Percentiles rank a stretch among this genome's conserved stretches.
phyloP scores from a whole-genome alignment of 2,113 vertebrate genomes.

The Bombycilla garrulus region DNA sequence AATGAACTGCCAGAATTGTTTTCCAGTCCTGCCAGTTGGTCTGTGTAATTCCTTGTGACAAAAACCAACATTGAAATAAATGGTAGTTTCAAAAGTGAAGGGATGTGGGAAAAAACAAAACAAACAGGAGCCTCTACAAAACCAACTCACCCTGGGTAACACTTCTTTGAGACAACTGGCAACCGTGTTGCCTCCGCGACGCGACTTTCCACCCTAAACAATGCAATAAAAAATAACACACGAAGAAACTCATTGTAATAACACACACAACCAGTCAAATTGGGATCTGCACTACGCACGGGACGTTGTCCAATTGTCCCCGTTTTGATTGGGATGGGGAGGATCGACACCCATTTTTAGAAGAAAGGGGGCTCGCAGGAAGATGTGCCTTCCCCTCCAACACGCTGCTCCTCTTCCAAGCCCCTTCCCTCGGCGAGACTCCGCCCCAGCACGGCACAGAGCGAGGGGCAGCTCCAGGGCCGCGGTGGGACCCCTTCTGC shows the following conservation, averaged over 20 bases:
- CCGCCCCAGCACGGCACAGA: neutral
- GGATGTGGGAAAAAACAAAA: neutral
- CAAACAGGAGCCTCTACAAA: neutral
- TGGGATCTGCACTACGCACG: neutral
- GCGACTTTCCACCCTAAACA: slow-evolving; percentile 78
- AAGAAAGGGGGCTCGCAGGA: rapidly evolving
- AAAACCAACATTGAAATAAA: neutral
- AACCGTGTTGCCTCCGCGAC: slow-evolving; percentile 57
- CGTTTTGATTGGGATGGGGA: rapidly evolving
- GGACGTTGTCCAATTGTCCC: neutral
- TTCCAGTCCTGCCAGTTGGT: neutral
- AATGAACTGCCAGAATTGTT: neutral
- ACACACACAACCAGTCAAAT: neutral
- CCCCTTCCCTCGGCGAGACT: neutral
- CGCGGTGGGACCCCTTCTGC: rapidly evolving
- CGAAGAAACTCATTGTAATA: neutral
- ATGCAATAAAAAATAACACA: neutral
- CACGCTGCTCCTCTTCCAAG: neutral
- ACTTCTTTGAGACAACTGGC: slow-evolving; percentile 74
- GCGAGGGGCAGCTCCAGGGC: rapidly evolving
- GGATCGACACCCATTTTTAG: rapidly evolving
- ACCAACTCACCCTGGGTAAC: slow-evolving; percentile 70
- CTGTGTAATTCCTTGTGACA: neutral
- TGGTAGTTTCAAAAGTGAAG: neutral
- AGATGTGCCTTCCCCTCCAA: rapidly evolving